These are phyloP conservation scores for Rattus rattus DNA, from an alignment of 2,113 vertebrate genomes.

Conservation along the genomic window DNA sequence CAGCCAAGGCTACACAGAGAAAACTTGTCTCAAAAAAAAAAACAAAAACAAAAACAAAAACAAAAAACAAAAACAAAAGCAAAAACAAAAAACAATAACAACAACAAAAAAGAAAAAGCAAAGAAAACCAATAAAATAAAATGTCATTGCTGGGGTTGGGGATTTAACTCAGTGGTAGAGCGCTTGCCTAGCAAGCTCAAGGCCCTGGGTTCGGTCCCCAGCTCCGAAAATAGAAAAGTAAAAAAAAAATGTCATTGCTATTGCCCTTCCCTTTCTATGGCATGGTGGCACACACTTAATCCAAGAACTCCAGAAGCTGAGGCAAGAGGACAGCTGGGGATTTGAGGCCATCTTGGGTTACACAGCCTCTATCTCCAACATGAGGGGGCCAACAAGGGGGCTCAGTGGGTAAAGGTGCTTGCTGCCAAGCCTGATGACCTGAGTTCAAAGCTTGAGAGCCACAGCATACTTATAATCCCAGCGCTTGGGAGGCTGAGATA, in stretches of 20 bases:
- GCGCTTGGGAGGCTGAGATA: not conserved
- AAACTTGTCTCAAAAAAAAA: not conserved
- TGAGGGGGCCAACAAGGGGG: not conserved
- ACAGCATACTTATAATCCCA: not conserved
- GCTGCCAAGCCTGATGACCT: not conserved
- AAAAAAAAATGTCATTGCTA: not conserved
- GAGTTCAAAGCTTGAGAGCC: not conserved
- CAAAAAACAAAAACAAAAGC: too few species aligned
- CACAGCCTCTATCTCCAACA: not conserved
- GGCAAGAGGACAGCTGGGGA: not conserved
- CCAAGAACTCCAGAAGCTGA: not conserved
- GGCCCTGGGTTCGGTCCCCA: too few species aligned
- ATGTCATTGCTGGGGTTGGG: not conserved
- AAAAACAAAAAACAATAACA: too few species aligned
- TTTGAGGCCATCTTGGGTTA: not conserved
- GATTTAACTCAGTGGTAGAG: too few species aligned
- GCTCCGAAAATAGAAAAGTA: too few species aligned
- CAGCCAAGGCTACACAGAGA: not conserved
- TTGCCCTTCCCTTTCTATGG: not conserved
- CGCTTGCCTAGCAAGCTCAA: too few species aligned
- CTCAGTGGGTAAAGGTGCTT: not conserved
- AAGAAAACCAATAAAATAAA: not conserved
- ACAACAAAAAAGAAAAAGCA: not conserved
- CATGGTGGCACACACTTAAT: not conserved
- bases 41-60: fast-evolving